Conservation (phyloP, 2,113 vertebrate genomes). For the Apistogramma diplotaenia region DNA sequence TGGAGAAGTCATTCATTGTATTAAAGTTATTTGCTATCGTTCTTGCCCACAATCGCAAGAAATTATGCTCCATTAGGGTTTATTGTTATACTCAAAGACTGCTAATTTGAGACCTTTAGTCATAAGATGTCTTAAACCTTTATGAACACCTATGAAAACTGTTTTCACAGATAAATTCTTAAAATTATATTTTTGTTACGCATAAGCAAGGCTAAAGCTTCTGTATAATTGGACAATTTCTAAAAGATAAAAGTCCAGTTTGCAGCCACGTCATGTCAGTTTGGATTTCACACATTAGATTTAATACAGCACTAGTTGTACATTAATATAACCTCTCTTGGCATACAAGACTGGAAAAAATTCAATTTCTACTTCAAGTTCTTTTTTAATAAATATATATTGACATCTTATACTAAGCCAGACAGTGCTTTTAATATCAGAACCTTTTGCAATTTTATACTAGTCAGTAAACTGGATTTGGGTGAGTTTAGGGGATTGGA, state of each 20-base stretch:
- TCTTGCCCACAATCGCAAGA: neutral
- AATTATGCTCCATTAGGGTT: neutral
- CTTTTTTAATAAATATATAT: conserved; percentile 15
- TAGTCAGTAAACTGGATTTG: conserved; percentile 22
- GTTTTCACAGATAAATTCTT: neutral
- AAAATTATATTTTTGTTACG: neutral
- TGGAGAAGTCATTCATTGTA: neutral
- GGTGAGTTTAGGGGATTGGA: conserved; percentile 6
- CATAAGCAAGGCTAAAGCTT: neutral
- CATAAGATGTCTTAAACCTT: neutral
- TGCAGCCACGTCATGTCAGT: neutral
- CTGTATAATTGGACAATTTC: neutral
- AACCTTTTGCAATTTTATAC: conserved; percentile 1
- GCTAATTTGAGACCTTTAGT: neutral
- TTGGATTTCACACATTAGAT: neutral
- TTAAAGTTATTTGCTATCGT: neutral
- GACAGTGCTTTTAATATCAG: conserved; percentile 1
- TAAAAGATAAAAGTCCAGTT: neutral
- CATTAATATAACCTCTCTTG: neutral
- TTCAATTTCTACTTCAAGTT: neutral
- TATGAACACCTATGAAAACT: neutral
- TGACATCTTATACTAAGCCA: neutral
- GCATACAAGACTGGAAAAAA: neutral
- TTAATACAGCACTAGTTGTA: neutral
- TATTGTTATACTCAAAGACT: neutral